Percentiles rank a stretch among this genome's conserved stretches.
Conservation (phyloP, 2,113 vertebrate species). For the Burhinus bistriatus region DNA sequence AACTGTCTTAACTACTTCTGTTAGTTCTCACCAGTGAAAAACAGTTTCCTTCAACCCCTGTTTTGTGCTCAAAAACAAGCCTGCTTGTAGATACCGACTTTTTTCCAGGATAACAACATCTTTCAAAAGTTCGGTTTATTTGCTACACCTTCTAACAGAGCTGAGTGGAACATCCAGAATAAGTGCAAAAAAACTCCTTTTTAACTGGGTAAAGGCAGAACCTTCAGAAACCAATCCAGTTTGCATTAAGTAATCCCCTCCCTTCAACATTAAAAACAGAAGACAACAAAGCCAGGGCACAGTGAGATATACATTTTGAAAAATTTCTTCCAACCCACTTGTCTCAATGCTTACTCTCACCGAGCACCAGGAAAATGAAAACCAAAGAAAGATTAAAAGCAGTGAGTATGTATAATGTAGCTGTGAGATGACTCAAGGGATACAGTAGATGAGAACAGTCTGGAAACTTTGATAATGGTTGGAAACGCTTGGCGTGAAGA, state of each 20-base stretch:
- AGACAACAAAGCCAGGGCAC: not conserved
- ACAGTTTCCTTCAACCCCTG: not conserved
- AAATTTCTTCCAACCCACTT: not conserved
- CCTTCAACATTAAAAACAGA: not conserved
- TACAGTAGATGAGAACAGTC: not conserved
- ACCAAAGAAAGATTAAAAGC: not conserved
- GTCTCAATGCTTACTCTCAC: not conserved
- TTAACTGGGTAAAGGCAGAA: not conserved
- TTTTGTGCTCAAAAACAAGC: not conserved
- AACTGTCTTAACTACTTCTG: not conserved
- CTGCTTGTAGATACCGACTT: not conserved
- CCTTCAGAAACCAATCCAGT: not conserved
- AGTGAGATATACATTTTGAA: not conserved
- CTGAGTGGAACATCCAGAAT: not conserved
- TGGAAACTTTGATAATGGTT: not conserved
- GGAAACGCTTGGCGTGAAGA: not conserved
- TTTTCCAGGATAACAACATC: not conserved
- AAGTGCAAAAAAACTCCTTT: not conserved
- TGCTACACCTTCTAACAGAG: not conserved
- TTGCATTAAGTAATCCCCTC: not conserved
- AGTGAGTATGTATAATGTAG: not conserved
- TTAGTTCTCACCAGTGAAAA: not conserved
- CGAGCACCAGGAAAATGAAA: not conserved
- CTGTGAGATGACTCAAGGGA: not conserved
- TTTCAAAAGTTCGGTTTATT: not conserved